Percentiles rank a stretch among this genome's conserved stretches.
phyloP scores from a whole-genome alignment of 2,888 invertebrate species.

The Ceriagrion tenellum region DNA sequence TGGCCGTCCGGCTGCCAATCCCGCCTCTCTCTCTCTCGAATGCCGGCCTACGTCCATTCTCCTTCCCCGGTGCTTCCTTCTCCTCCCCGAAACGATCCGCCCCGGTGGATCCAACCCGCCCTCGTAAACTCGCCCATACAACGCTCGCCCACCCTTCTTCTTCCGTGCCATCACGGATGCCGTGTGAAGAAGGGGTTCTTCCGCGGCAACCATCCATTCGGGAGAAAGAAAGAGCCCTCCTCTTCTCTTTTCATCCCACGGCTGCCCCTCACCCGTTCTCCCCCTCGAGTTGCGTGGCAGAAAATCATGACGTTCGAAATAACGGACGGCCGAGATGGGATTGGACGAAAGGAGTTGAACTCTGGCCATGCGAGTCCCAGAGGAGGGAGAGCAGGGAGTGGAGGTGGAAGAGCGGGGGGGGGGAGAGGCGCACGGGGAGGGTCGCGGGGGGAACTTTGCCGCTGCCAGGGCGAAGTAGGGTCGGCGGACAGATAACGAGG shows the following conservation, averaged over 20 bases:
- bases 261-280: too few species aligned
- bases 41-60: not conserved
- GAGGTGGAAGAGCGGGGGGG: not conserved
- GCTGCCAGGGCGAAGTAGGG: constrained; percentile 38
- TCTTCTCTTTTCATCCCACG: not conserved
- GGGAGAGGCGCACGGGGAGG: not conserved
- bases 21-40: not conserved
- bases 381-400: not conserved
- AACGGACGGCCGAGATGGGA: constrained; percentile 53
- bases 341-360: constrained; percentile 55
- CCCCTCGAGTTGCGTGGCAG: constrained; percentile 47
- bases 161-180: constrained; percentile 58
- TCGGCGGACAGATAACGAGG: constrained; percentile 29
- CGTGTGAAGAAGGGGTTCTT: constrained; percentile 19
- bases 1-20: not conserved
- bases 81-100: not conserved
- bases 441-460: not conserved
- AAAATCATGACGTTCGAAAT: constrained; percentile 57
- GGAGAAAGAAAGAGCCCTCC: not conserved
- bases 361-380: constrained; percentile 56
- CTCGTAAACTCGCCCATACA: constrained; percentile 4
- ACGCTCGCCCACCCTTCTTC: constrained; percentile 32
- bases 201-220: constrained; percentile 19
- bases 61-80: not conserved
- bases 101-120: not conserved